Evolutionary conservation across 2,113 vertebrate species (phyloP).

Genomic region (Silurus meridionalis): DNA sequence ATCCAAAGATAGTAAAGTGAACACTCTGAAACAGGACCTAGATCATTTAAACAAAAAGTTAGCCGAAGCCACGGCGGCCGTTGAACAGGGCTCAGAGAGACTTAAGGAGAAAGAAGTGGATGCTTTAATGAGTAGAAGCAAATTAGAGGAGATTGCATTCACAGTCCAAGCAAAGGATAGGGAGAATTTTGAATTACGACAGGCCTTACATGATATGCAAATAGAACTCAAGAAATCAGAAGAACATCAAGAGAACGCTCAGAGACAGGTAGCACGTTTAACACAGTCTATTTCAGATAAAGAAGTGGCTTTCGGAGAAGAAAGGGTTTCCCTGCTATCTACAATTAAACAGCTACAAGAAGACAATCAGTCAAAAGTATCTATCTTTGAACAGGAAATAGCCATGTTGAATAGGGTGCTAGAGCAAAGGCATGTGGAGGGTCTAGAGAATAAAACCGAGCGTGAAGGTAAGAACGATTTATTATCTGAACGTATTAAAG

Average conservation of each 20-base stretch:
- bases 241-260: slow-evolving; percentile 46
- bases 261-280: slow-evolving; percentile 55
- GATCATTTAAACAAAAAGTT: slow-evolving; percentile 75
- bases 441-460: slow-evolving; percentile 60
- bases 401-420: slow-evolving; percentile 49
- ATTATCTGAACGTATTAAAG: slow-evolving; percentile 64
- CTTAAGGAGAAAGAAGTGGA: slow-evolving; percentile 66
- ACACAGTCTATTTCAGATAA: slow-evolving; percentile 57
- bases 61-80: slow-evolving; percentile 63
- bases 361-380: slow-evolving; percentile 57
- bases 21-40: slow-evolving; percentile 77
- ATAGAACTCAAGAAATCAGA: slow-evolving; percentile 62
- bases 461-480: slow-evolving; percentile 57
- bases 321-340: slow-evolving; percentile 54
- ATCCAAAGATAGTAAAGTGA: slow-evolving; percentile 77
- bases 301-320: slow-evolving; percentile 49
- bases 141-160: slow-evolving; percentile 72
- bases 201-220: slow-evolving; percentile 68
- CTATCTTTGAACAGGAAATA: slow-evolving; percentile 62
- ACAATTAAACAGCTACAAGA: slow-evolving; percentile 59
- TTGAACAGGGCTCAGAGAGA: slow-evolving; percentile 69
- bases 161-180: slow-evolving; percentile 72
- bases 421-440: slow-evolving; percentile 54
- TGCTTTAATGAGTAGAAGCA: slow-evolving; percentile 64
- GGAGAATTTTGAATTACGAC: slow-evolving; percentile 63